A percentile compares a stretch with the other conserved stretches of the same genome.
Conservation (phyloP, 2,888 invertebrate genomes). For the Trichogramma dendrolimi region DNA sequence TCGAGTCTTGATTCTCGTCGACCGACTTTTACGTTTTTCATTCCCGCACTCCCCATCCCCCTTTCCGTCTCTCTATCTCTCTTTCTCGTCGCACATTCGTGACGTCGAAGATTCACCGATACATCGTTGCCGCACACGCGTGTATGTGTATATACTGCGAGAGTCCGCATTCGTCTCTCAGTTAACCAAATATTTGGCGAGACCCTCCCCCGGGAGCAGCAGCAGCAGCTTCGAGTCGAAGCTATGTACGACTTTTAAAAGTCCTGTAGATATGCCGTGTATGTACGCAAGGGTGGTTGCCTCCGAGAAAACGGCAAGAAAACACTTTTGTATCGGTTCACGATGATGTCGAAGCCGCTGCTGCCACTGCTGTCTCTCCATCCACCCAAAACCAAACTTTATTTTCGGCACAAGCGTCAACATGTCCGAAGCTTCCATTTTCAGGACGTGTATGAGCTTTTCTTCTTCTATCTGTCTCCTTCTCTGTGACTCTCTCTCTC, state of each 20-base stretch:
- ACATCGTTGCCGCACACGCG: background rate
- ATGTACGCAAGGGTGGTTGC: too few species aligned
- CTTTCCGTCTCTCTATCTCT: too few species aligned
- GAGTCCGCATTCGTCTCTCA: constrained; percentile 15
- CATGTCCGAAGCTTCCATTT: constrained; percentile 30
- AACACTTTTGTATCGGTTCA: constrained; percentile 38
- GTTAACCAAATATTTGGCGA: constrained; percentile 51
- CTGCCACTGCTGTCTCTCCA: background rate
- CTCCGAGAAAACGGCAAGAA: background rate
- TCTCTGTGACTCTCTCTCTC: constrained; percentile 31
- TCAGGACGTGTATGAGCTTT: constrained; percentile 23
- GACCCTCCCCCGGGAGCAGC: constrained; percentile 33
- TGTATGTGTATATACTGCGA: background rate
- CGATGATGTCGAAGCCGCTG: background rate
- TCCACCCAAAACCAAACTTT: constrained; percentile 20
- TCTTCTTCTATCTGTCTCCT: constrained; percentile 27
- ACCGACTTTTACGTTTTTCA: constrained; percentile 1
- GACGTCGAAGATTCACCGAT: constrained; percentile 23
- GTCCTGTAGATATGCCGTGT: too few species aligned
- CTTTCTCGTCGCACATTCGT: constrained; percentile 23
- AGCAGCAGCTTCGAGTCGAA: background rate
- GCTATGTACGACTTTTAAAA: too few species aligned
- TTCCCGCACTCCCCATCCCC: constrained; percentile 19
- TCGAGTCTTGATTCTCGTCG: background rate
- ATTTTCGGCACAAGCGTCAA: constrained; percentile 26